Base-by-base conservation (phyloP, 2,113 vertebrate genomes). In the Anolis carolinensis region DNA sequence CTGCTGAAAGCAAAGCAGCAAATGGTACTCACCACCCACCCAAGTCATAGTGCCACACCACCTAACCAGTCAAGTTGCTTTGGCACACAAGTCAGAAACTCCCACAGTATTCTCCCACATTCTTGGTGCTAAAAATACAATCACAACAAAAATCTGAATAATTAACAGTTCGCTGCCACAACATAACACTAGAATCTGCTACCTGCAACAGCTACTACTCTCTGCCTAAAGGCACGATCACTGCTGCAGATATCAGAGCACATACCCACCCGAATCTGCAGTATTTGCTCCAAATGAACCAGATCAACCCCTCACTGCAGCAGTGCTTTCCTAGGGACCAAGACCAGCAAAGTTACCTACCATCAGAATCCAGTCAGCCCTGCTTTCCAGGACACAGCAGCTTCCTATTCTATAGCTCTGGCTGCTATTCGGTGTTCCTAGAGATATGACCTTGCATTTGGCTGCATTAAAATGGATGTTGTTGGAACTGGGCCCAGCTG, bases 381-480 rank as follows among this genome's bases (percentile, higher is more conserved):
- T 74, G 78, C 78, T 86, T 86, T 86, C 79, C 44, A 86, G 59
- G 55, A 74, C n/a, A 52, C 30, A 52, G 39, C 30, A 52, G 39
- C 39, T 86, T 39, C 23, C 78, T 20, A 44, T 81, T 81, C 70
- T 74, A 50, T 36, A 78, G 63, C 75, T 85, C 72, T 74, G 68
- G 70, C 70, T 50, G 71, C 74, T 86, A 62, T 21, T 79, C 48
- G 48, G 65, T 80, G 74, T 86, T 86, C 71, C 85, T 81, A 81
- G 78, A 81, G 85, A 86, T 81, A 81, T 74, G 78, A 86, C 70
- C 78, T 81, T 86, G 85, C 44, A 81, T 81, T 80, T 81, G 70
- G 70, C 70, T 86, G 71, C 39, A 81, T 81, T 81, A 73, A 86
- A 86, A 81, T 7, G 59, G 85, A 74, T 34, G 78, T 81, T 86